Percentiles rank a stretch among this genome's conserved stretches.
Evolutionary conservation across 2,113 vertebrate genomes (phyloP).

Genomic region (Engraulis encrasicolus): DNA sequence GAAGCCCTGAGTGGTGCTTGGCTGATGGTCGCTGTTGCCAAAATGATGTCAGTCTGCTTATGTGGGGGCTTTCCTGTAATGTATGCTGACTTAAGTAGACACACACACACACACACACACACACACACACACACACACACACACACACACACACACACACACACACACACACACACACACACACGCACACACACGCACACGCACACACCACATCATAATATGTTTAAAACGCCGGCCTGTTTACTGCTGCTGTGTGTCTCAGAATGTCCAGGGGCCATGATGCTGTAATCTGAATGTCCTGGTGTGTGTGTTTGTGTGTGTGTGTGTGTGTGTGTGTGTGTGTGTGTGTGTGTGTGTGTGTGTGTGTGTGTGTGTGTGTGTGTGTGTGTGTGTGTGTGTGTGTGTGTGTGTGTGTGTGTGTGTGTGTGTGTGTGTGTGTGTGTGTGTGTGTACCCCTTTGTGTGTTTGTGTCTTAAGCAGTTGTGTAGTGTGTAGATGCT

Average conservation of each 20-base stretch:
- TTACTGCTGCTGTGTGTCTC: background rate
- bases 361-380: background rate
- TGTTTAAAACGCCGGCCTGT: conserved; percentile 38
- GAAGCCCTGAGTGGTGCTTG: conserved; percentile 50
- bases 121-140: conserved; percentile 19
- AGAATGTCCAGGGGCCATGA: background rate
- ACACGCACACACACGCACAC: background rate
- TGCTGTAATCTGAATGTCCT: background rate
- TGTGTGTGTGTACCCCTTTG: background rate
- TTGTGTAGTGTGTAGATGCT: conserved; percentile 37
- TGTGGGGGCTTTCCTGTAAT: conserved; percentile 53
- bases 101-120: conserved; percentile 32
- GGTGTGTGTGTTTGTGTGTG: background rate
- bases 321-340: too few species aligned
- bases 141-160: background rate
- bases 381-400: too few species aligned
- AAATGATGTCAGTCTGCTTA: conserved; percentile 60
- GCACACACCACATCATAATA: conserved; percentile 32
- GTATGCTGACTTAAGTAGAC: conserved; percentile 58
- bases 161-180: conserved; percentile 15
- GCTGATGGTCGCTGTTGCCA: conserved; percentile 41
- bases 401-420: background rate
- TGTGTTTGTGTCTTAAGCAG: too few species aligned
- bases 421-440: too few species aligned
- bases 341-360: background rate